phyloP scores from a whole-genome alignment of 2,888 invertebrate genomes.

The Ypsolopha sequella region DNA sequence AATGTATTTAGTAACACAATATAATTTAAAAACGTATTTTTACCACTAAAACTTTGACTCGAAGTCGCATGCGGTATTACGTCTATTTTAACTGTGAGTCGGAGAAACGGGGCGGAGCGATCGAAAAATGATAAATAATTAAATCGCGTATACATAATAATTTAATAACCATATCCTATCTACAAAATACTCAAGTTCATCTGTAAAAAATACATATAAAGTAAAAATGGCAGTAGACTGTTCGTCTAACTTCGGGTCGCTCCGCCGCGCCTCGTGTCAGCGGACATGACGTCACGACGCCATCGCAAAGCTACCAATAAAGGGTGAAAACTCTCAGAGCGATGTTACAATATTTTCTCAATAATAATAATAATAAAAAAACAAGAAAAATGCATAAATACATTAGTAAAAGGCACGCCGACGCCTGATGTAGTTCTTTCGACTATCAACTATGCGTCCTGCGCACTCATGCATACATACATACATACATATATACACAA shows the following conservation, averaged over 20 bases:
- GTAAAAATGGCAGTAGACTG: neutral
- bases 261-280: neutral
- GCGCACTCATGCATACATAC: slow-evolving; percentile 28
- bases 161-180: slow-evolving; percentile 1
- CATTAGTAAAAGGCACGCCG: slow-evolving; percentile 45
- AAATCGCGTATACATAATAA: neutral
- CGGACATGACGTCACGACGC: slow-evolving; percentile 11
- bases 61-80: slow-evolving; percentile 8
- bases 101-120: neutral
- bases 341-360: slow-evolving; percentile 12
- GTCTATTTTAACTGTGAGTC: slow-evolving; percentile 6
- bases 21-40: slow-evolving; percentile 8
- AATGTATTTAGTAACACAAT: slow-evolving; percentile 13
- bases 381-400: slow-evolving; percentile 46
- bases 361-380: slow-evolving; percentile 26
- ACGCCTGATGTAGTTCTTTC: slow-evolving; percentile 39
- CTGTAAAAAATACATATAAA: neutral
- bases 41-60: slow-evolving; percentile 14
- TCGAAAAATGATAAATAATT: neutral
- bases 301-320: slow-evolving; percentile 38
- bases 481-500: slow-evolving; percentile 29
- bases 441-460: slow-evolving; percentile 30
- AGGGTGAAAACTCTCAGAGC: slow-evolving; percentile 33
- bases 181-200: neutral
- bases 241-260: neutral